Evolutionary conservation across 2,797 vertebrate species (phyloP).

Genomic region (Tachyglossus aculeatus): DNA sequence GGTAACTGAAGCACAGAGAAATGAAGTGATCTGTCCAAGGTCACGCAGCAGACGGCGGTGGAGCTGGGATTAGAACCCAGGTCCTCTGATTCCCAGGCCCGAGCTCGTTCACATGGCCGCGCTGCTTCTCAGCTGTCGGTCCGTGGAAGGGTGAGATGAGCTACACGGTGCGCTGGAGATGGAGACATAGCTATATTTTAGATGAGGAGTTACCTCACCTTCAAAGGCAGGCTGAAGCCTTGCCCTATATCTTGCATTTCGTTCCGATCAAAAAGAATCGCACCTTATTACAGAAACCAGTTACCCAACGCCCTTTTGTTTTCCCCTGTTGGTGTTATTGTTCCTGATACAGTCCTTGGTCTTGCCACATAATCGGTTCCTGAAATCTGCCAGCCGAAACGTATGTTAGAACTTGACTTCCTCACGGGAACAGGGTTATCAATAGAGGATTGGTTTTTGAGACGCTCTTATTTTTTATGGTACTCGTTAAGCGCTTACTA

Average conservation of each 20-base stretch:
- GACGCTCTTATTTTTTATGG: too few species aligned
- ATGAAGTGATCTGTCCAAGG: too few species aligned
- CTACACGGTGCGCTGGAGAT: background rate
- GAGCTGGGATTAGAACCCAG: background rate
- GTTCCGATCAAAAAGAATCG: conserved; percentile 10
- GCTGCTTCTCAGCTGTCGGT: background rate
- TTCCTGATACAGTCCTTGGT: too few species aligned
- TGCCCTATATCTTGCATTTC: conserved; percentile 23
- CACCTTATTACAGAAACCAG: conserved; percentile 3
- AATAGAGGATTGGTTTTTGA: too few species aligned
- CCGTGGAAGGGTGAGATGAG: background rate
- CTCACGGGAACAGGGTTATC: too few species aligned
- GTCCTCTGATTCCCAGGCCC: background rate
- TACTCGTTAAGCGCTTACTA: too few species aligned
- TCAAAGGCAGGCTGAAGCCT: background rate
- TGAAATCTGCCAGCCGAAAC: too few species aligned
- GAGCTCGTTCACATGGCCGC: background rate
- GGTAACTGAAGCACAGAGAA: background rate
- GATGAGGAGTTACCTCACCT: background rate
- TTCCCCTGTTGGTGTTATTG: conserved; percentile 49
- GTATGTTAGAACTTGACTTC: too few species aligned
- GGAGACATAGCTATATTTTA: background rate
- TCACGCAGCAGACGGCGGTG: background rate
- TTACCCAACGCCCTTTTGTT: conserved; percentile 23
- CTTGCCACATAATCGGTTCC: too few species aligned